phyloP scores from a whole-genome alignment of 2,797 vertebrate species.

The Malurus splendens region DNA sequence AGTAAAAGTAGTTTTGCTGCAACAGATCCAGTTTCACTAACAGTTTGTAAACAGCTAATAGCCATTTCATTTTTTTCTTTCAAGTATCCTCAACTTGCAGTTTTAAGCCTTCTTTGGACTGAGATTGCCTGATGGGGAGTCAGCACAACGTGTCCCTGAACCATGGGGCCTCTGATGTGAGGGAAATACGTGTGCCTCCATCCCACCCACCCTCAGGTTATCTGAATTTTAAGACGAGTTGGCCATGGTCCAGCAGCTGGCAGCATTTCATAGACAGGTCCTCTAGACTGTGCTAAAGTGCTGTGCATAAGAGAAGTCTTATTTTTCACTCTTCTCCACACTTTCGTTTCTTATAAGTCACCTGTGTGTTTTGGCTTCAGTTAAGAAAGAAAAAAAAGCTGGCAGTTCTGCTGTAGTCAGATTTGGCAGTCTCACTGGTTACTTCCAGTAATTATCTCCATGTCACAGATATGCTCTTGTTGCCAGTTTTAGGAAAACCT shows the following conservation, averaged over 20 bases:
- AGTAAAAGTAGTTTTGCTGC: background rate
- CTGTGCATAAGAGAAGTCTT: background rate
- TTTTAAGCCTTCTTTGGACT: background rate
- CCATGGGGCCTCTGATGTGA: background rate
- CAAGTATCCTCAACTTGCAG: background rate
- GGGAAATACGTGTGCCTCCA: background rate
- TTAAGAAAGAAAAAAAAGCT: background rate
- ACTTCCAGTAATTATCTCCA: constrained; percentile 64
- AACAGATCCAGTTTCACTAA: background rate
- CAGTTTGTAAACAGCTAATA: background rate
- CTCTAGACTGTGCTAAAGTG: constrained; percentile 8
- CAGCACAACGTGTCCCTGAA: background rate
- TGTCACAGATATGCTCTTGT: background rate
- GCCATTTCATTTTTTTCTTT: background rate
- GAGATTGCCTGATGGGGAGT: background rate
- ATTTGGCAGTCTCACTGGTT: constrained; percentile 25
- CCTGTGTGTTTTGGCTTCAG: constrained; percentile 65
- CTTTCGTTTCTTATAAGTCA: constrained; percentile 51
- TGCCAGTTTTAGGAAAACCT: constrained; percentile 17
- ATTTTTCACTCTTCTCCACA: background rate
- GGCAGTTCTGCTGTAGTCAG: constrained; percentile 19
- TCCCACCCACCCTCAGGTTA: background rate
- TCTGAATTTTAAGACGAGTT: background rate
- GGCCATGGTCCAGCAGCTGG: background rate
- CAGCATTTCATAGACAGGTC: constrained; percentile 3